A percentile compares a stretch with the other conserved stretches of the same genome.
These are phyloP conservation scores for Drosophila silvestris DNA, from an alignment of 2,888 invertebrate genomes.

Conservation along the genomic window DNA sequence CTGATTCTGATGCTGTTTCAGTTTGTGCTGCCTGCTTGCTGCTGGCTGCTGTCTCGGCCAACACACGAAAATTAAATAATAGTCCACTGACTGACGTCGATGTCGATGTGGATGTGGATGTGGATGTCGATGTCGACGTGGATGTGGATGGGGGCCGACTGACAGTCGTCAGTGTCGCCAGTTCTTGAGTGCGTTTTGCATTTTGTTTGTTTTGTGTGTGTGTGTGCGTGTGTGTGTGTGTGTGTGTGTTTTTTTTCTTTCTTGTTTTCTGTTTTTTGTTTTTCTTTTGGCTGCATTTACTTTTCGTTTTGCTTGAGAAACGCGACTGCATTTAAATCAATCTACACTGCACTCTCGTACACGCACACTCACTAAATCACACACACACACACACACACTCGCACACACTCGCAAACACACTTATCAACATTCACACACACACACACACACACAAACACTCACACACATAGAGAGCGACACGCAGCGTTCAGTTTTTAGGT, in stretches of 20 bases:
- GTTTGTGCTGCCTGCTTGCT: conserved; percentile 9
- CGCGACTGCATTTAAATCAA: conserved; percentile 77
- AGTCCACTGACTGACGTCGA: conserved; percentile 75
- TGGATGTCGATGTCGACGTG: neutral
- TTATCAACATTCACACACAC: conserved; percentile 2
- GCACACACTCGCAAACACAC: conserved; percentile 9
- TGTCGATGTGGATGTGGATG: conserved; percentile 28
- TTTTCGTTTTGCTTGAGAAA: conserved; percentile 45
- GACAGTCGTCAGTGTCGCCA: conserved; percentile 49
- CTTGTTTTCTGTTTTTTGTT: conserved; percentile 18
- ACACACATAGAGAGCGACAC: conserved; percentile 46
- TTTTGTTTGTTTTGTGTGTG: conserved; percentile 49
- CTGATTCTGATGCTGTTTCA: conserved; percentile 8
- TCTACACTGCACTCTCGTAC: conserved; percentile 56
- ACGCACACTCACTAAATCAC: conserved; percentile 12
- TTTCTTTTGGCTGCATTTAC: conserved; percentile 45
- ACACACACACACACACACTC: conserved; percentile 17
- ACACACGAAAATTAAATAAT: conserved; percentile 72
- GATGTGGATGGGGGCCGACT: conserved; percentile 20
- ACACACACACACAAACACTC: conserved; percentile 21
- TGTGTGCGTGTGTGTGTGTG: neutral
- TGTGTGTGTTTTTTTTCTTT: neutral
- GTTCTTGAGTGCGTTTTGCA: conserved; percentile 51
- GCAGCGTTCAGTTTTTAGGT: conserved; percentile 77
- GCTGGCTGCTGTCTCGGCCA: conserved; percentile 27